Conservation (phyloP, 1,140 invertebrate genomes). For the Macrostomum lignano region DNA sequence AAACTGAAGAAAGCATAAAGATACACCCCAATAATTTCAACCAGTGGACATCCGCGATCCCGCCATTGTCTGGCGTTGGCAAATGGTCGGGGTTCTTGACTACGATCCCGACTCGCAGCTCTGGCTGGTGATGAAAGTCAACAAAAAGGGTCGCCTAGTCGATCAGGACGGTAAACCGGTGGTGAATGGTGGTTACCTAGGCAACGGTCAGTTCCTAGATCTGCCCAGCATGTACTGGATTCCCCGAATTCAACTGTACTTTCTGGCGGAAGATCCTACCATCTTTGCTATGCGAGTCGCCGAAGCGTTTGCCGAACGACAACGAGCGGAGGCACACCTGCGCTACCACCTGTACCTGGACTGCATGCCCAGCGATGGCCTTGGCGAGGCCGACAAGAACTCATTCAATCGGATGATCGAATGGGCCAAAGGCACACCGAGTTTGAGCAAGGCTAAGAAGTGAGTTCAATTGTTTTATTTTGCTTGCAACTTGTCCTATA, state of each 20-base stretch:
- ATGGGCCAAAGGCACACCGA: slow-evolving; percentile 17
- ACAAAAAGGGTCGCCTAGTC: slow-evolving; percentile 28
- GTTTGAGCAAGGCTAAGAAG: slow-evolving; percentile 7
- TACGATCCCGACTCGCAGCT: slow-evolving; percentile 27
- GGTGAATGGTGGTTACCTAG: slow-evolving; percentile 17
- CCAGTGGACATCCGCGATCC: slow-evolving; percentile 12
- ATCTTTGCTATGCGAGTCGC: slow-evolving; percentile 34
- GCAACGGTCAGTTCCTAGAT: slow-evolving; percentile 12
- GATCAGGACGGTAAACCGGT: slow-evolving; percentile 16
- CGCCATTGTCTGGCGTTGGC: slow-evolving; percentile 32
- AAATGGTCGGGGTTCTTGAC: slow-evolving; percentile 35
- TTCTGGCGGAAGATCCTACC: slow-evolving; percentile 40
- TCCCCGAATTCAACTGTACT: slow-evolving; percentile 37
- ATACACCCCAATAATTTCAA: slow-evolving; percentile 11
- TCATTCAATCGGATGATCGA: slow-evolving; percentile 28
- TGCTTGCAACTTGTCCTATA: too few species aligned
- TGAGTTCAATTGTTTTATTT: too few species aligned
- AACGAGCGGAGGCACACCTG: slow-evolving; percentile 34
- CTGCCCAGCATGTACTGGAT: slow-evolving; percentile 29
- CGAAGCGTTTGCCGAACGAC: slow-evolving; percentile 33
- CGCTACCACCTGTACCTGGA: slow-evolving; percentile 39
- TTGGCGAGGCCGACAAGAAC: slow-evolving; percentile 31
- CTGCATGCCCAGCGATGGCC: slow-evolving; percentile 36
- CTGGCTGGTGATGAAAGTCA: slow-evolving; percentile 31
- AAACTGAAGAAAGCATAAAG: slow-evolving; percentile 14